Conservation (phyloP, 2,888 invertebrate genomes). For the Cryptocheilus praepositus region DNA sequence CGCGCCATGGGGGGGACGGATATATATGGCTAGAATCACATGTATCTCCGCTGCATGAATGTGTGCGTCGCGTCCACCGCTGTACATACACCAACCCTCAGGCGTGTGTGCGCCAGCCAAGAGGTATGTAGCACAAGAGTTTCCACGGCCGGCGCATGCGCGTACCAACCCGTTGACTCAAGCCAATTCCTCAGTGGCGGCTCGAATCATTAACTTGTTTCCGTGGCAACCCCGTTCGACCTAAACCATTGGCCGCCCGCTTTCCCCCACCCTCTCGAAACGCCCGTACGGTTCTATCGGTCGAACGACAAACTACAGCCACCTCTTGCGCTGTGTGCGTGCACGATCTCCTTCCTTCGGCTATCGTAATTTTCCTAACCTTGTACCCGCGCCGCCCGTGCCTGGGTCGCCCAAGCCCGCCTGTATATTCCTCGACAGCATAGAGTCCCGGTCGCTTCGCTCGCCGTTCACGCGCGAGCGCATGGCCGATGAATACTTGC, state of each 20-base stretch:
- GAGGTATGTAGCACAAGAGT: conserved; percentile 11
- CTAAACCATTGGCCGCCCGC: conserved; percentile 69
- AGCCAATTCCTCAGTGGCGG: conserved; percentile 73
- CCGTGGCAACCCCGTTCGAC: conserved; percentile 71
- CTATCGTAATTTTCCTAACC: conserved; percentile 43
- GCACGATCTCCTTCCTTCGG: conserved; percentile 31
- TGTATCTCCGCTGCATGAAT: too few species aligned
- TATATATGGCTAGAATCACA: too few species aligned
- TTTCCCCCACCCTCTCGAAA: conserved; percentile 53
- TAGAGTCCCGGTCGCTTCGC: conserved; percentile 30
- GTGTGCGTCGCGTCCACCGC: too few species aligned
- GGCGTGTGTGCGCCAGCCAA: not conserved
- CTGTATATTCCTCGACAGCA: conserved; percentile 26
- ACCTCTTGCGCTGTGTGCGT: conserved; percentile 4
- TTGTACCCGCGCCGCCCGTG: conserved; percentile 9
- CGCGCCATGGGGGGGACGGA: too few species aligned
- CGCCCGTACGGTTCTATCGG: conserved; percentile 48
- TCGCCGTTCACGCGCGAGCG: conserved; percentile 11
- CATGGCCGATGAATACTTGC: not conserved
- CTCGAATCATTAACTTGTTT: conserved; percentile 75
- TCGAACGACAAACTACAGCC: conserved; percentile 50
- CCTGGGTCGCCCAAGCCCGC: too few species aligned
- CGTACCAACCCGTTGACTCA: conserved; percentile 45
- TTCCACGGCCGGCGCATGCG: conserved; percentile 35
- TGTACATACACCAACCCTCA: not conserved